Evolutionary conservation across 2,113 vertebrate species (phyloP).

Genomic region (Pollachius pollachius): DNA sequence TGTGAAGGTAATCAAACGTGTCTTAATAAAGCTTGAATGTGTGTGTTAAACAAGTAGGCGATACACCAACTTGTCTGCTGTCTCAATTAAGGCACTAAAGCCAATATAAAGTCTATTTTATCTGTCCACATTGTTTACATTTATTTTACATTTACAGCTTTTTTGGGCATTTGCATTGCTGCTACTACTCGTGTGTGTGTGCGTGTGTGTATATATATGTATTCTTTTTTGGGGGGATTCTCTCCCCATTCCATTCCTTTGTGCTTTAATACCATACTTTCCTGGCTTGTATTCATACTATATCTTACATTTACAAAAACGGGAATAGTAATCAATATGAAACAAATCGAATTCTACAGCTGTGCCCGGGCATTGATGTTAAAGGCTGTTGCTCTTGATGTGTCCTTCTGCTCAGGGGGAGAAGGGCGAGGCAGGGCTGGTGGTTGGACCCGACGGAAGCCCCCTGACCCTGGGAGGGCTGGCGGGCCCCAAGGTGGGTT

Average conservation of each 20-base stretch:
- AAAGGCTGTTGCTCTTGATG: background rate
- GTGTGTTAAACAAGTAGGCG: too few relatives aligned
- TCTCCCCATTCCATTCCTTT: too few relatives aligned
- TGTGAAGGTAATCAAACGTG: constrained; percentile 56
- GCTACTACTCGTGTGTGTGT: background rate
- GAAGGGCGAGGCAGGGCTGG: constrained; percentile 72
- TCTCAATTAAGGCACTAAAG: too few relatives aligned
- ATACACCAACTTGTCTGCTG: too few relatives aligned
- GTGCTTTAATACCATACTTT: too few relatives aligned
- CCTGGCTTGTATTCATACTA: too few relatives aligned
- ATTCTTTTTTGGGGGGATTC: too few relatives aligned
- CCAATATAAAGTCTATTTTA: too few relatives aligned
- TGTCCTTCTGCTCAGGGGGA: constrained; percentile 62
- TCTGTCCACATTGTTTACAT: too few relatives aligned
- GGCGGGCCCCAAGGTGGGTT: constrained; percentile 60
- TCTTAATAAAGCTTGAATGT: background rate
- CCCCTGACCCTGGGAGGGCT: constrained; percentile 46
- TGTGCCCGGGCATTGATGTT: background rate
- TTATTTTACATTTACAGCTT: too few relatives aligned
- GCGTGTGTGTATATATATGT: too few relatives aligned
- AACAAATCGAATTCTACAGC: background rate
- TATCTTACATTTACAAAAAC: background rate
- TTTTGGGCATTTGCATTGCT: too few relatives aligned
- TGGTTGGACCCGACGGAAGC: constrained; percentile 72
- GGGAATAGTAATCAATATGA: background rate